These are phyloP conservation scores for Lasaia peninsularis DNA, from an alignment of 1,140 invertebrate genomes.

Conservation along the genomic window DNA sequence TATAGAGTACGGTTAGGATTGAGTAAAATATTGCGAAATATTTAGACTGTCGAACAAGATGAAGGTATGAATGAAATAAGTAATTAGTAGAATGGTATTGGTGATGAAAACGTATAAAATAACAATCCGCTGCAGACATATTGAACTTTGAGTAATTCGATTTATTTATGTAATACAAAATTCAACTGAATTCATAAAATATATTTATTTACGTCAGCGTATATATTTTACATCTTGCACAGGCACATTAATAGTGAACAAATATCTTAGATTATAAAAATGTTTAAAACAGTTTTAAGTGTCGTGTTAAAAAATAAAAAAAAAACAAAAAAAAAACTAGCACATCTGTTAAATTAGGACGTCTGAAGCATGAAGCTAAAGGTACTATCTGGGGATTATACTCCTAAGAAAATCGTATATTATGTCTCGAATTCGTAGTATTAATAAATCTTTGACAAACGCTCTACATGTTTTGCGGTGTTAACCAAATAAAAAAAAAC, in stretches of 20 bases:
- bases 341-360: neutral
- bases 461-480: no score
- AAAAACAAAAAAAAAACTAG: neutral
- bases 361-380: neutral
- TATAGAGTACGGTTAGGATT: neutral
- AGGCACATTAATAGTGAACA: neutral
- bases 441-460: no score
- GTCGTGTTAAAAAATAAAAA: neutral
- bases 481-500: no score
- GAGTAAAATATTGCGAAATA: neutral
- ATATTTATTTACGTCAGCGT: no score
- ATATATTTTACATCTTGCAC: neutral
- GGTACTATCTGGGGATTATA: no score
- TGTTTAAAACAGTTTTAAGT: neutral
- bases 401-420: no score
- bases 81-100: neutral
- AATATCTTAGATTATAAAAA: neutral
- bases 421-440: no score
- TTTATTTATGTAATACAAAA: no score
- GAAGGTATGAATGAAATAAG: neutral
- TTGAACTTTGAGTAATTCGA: no score
- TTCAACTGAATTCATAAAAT: no score
- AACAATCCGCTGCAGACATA: no score
- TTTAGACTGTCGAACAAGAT: neutral
- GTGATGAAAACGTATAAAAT: no score